Percentiles rank a stretch among this genome's conserved stretches.
These are phyloP conservation scores for Shargacucullia verbasci DNA, from an alignment of 2,888 invertebrate species.

Conservation along the genomic window DNA sequence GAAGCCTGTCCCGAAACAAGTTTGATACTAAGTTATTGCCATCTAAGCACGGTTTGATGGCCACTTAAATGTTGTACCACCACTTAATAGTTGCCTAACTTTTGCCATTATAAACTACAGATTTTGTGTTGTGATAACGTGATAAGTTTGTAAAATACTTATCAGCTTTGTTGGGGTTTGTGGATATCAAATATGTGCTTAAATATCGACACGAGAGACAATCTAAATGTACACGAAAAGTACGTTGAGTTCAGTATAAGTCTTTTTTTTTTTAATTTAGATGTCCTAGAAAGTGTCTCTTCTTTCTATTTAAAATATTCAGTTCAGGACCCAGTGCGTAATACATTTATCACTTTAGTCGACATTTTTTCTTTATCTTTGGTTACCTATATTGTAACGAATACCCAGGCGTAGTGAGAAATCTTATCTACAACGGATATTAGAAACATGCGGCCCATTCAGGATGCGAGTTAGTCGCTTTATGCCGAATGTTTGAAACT, in stretches of 20 bases:
- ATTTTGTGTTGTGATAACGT: slow-evolving; percentile 60
- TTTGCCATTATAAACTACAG: slow-evolving; percentile 78
- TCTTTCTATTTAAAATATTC: no score
- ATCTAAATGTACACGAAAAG: no score
- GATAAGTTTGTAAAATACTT: slow-evolving; percentile 56
- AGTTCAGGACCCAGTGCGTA: no score
- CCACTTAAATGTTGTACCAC: slow-evolving; percentile 79
- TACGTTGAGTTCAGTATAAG: no score
- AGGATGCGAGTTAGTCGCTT: slow-evolving; percentile 50
- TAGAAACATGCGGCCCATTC: slow-evolving; percentile 48
- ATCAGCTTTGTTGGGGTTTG: slow-evolving; percentile 8
- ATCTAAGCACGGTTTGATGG: slow-evolving; percentile 84
- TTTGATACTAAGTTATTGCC: slow-evolving; percentile 83
- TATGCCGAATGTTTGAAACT: slow-evolving; percentile 62
- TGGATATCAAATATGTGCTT: neutral
- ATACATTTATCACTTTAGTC: slow-evolving; percentile 19
- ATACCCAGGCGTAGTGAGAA: slow-evolving; percentile 31
- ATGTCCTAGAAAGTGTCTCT: no score
- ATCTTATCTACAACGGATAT: slow-evolving; percentile 54
- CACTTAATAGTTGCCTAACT: slow-evolving; percentile 79
- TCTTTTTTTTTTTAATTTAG: no score
- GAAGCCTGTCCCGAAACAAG: slow-evolving; percentile 79
- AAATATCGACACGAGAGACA: no score
- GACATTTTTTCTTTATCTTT: slow-evolving; percentile 52
- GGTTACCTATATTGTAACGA: slow-evolving; percentile 31